phyloP scores from a whole-genome alignment of 2,888 invertebrate genomes.

The Trachelus troglodyta region DNA sequence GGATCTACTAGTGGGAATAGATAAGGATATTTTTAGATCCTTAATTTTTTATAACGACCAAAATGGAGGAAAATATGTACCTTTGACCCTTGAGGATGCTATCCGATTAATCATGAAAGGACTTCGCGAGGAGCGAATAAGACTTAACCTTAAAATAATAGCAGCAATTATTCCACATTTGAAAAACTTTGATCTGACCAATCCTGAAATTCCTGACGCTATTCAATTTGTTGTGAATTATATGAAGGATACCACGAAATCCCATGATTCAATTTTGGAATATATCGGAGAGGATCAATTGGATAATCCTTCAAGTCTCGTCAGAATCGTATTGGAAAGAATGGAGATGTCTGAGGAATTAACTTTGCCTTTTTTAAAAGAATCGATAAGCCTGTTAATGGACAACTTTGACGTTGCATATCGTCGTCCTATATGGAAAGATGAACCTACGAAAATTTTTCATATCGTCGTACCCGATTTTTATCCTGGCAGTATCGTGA shows the following conservation, averaged over 20 bases:
- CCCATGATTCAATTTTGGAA: constrained; percentile 16
- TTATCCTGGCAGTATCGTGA: constrained; percentile 12
- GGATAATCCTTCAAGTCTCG: constrained; percentile 7
- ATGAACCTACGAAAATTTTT: constrained; percentile 4
- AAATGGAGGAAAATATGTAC: too few relatives aligned
- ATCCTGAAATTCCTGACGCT: constrained; percentile 21
- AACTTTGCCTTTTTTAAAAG: constrained; percentile 10
- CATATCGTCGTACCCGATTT: not conserved
- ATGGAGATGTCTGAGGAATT: constrained; percentile 17
- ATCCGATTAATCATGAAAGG: constrained; percentile 5
- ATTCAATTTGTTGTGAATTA: constrained; percentile 20
- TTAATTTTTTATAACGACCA: too few relatives aligned
- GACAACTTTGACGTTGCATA: constrained; percentile 11
- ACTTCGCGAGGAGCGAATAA: constrained; percentile 3
- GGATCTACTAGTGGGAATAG: constrained; percentile 1
- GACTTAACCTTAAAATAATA: constrained; percentile 8
- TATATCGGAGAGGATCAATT: constrained; percentile 14
- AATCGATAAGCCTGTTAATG: constrained; percentile 20
- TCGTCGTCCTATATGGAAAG: too few relatives aligned
- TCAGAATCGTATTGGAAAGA: constrained; percentile 20
- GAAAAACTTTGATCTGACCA: constrained; percentile 20
- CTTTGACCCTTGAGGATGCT: too few relatives aligned
- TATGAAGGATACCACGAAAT: constrained; percentile 12
- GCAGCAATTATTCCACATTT: constrained; percentile 16
- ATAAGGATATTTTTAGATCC: not conserved